phyloP scores from a whole-genome alignment of 2,888 invertebrate species.

The Apocheima hispidaria region DNA sequence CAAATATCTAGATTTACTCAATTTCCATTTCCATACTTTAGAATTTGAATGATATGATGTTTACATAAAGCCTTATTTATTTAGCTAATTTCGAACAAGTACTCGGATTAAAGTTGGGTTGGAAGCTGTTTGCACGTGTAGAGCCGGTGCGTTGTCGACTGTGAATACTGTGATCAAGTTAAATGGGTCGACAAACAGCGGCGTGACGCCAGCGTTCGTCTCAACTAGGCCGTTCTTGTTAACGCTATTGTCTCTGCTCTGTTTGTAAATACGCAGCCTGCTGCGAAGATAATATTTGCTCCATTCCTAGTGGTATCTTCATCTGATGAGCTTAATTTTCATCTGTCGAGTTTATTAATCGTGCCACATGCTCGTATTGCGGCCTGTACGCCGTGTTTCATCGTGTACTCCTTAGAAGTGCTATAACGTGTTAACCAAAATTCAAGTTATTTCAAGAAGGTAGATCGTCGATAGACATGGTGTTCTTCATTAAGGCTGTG shows the following conservation, averaged over 20 bases:
- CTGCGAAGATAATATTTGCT: conserved; percentile 43
- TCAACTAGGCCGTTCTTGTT: conserved; percentile 81
- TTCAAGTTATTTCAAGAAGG: too few relatives aligned
- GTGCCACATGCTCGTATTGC: background rate
- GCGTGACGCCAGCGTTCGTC: conserved; percentile 71
- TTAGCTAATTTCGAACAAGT: conserved; percentile 31
- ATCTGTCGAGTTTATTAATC: conserved; percentile 1
- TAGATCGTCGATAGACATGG: too few relatives aligned
- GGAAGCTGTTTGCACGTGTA: conserved; percentile 27
- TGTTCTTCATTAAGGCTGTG: too few relatives aligned
- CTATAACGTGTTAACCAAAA: too few relatives aligned
- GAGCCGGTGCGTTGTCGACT: conserved; percentile 47
- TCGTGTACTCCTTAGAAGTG: background rate
- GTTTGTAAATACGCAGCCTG: conserved; percentile 59
- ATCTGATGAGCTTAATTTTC: conserved; percentile 1
- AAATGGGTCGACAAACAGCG: conserved; percentile 73
- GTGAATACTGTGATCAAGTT: conserved; percentile 57
- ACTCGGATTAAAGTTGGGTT: conserved; percentile 21
- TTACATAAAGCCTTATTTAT: conserved; percentile 33
- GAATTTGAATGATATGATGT: conserved; percentile 1
- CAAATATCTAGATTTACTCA: background rate
- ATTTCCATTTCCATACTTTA: background rate
- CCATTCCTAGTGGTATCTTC: conserved; percentile 23
- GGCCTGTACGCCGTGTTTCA: background rate
- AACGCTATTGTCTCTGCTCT: conserved; percentile 72